A percentile compares a stretch with the other conserved stretches of the same genome.
These are phyloP conservation scores for Dendrolimus houi DNA, from an alignment of 2,888 invertebrate species.

Conservation along the genomic window DNA sequence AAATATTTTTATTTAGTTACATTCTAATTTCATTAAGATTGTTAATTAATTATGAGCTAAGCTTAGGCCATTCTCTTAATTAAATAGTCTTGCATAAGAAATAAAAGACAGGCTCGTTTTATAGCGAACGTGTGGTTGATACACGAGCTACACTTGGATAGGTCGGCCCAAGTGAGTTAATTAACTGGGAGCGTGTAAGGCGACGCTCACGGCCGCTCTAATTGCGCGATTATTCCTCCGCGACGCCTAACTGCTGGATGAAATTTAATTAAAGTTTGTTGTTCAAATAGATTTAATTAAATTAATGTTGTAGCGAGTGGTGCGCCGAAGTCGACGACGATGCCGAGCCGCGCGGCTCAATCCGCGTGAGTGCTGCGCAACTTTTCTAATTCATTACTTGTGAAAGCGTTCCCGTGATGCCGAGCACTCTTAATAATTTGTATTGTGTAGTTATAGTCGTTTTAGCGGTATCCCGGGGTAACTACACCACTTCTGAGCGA, in stretches of 20 bases:
- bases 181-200: conserved; percentile 74
- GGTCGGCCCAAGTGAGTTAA: conserved; percentile 71
- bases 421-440: conserved; percentile 75
- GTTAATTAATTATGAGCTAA: too few species aligned
- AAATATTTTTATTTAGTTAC: too few species aligned
- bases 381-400: conserved; percentile 77
- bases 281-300: conserved; percentile 79
- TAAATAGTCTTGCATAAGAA: background rate
- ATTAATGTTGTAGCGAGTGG: conserved; percentile 73
- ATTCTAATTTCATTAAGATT: too few species aligned
- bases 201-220: conserved; percentile 75
- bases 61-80: background rate
- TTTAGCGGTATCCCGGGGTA: conserved; percentile 21
- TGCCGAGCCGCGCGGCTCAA: conserved; percentile 54
- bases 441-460: conserved; percentile 67
- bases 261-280: conserved; percentile 79
- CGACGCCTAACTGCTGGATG: conserved; percentile 76
- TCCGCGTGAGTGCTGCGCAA: conserved; percentile 75
- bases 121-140: conserved; percentile 25
- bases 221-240: conserved; percentile 76
- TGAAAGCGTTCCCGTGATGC: conserved; percentile 75
- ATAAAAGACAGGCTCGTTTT: background rate
- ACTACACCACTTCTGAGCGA: background rate
- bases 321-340: conserved; percentile 46
- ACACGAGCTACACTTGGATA: conserved; percentile 38